These are phyloP conservation scores for Trematocara marginatum DNA, from an alignment of 2,113 vertebrate species.

Conservation along the genomic window DNA sequence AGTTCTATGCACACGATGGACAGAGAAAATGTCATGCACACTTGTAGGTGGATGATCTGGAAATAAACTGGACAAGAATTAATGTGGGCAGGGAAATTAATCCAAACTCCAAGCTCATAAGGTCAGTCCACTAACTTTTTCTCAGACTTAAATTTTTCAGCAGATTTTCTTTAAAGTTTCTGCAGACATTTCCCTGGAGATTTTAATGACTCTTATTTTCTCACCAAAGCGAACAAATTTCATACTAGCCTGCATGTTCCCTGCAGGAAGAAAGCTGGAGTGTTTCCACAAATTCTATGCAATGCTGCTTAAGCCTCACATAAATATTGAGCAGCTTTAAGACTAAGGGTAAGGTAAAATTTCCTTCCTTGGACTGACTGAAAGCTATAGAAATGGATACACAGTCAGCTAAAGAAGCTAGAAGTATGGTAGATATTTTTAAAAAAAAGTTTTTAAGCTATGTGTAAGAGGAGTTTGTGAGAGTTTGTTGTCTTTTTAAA, in stretches of 20 bases:
- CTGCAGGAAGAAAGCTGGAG: not conserved
- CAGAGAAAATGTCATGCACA: not conserved
- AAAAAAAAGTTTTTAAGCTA: not conserved
- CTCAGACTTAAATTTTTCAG: not conserved
- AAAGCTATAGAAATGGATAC: not conserved
- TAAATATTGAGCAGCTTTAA: not conserved
- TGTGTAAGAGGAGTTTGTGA: not conserved
- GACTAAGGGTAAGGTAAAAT: not conserved
- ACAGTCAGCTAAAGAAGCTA: not conserved
- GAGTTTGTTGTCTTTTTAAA: not conserved
- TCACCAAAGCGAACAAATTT: not conserved
- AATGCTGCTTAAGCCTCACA: not conserved
- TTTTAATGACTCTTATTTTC: not conserved
- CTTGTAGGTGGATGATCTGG: not conserved
- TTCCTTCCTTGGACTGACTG: not conserved
- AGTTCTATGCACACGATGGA: not conserved
- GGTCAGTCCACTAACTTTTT: not conserved
- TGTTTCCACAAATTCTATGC: not conserved
- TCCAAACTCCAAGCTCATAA: not conserved
- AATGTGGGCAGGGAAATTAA: not conserved
- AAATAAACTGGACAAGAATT: not conserved
- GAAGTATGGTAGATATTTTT: not conserved
- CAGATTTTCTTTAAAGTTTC: not conserved
- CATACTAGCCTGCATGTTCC: not conserved
- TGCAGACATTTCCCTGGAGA: not conserved